phyloP scores from a whole-genome alignment of 2,888 invertebrate species.

The Acanthosepion pharaonis region DNA sequence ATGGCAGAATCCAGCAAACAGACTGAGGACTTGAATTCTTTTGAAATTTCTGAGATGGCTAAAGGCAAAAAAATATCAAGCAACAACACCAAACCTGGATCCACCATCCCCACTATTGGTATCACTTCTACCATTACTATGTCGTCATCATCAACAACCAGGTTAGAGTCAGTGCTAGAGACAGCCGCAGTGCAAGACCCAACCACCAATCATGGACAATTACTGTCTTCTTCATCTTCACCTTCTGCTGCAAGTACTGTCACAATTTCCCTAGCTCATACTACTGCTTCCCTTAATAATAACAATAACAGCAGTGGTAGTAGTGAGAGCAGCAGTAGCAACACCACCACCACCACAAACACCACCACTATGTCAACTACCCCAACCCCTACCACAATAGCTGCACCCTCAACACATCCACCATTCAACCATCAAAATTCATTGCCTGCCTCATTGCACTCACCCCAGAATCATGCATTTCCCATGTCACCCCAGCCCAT shows the following conservation, averaged over 20 bases:
- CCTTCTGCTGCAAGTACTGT: constrained; percentile 36
- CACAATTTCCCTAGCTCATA: background rate
- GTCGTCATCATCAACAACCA: background rate
- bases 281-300: background rate
- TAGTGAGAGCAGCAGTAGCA: background rate
- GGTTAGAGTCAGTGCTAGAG: background rate
- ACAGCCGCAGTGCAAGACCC: background rate
- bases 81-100: background rate
- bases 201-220: background rate
- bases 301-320: background rate
- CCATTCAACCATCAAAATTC: background rate
- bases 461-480: constrained; percentile 10
- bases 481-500: constrained; percentile 57
- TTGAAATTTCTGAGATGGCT: background rate
- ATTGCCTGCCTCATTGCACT: background rate
- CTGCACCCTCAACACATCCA: background rate
- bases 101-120: background rate
- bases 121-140: background rate
- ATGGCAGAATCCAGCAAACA: background rate
- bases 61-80: background rate
- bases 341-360: background rate
- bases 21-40: background rate
- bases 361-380: background rate
- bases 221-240: background rate
- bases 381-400: background rate